These are phyloP conservation scores for Danionella dracula DNA, from an alignment of 2,797 vertebrate species.

Conservation along the genomic window DNA sequence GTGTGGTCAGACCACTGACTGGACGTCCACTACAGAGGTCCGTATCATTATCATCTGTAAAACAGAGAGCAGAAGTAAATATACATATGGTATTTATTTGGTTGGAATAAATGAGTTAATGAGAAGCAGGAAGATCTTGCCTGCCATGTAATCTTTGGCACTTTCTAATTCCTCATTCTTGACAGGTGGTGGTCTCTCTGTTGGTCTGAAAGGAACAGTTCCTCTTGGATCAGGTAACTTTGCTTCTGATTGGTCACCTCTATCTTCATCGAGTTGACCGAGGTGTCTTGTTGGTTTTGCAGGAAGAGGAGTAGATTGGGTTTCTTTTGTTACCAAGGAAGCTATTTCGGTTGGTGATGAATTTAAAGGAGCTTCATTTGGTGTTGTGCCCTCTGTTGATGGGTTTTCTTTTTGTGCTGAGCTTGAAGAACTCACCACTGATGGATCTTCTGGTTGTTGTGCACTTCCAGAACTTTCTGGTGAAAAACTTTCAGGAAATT, in stretches of 20 bases:
- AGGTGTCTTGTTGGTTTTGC: not conserved
- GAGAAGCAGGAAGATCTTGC: conserved; percentile 48
- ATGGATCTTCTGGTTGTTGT: rapidly evolving
- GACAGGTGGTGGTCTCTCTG: conserved; percentile 20
- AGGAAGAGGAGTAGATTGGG: not conserved
- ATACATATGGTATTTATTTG: too few species aligned
- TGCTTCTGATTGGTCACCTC: conserved; percentile 40
- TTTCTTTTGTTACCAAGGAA: not conserved
- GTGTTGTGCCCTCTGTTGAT: not conserved
- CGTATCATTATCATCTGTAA: conserved; percentile 71
- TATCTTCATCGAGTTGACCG: conserved; percentile 31
- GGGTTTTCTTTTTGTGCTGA: too few species aligned
- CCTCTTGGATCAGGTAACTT: not conserved
- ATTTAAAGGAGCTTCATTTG: not conserved
- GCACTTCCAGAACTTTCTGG: not conserved
- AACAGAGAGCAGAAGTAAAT: not conserved
- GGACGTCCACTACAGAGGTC: conserved; percentile 85
- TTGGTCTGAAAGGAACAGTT: conserved; percentile 23
- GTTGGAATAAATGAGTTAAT: not conserved
- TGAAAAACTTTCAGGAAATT: not conserved
- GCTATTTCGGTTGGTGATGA: not conserved
- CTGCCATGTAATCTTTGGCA: conserved; percentile 57
- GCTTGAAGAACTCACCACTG: not conserved
- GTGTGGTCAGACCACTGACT: conserved; percentile 75
- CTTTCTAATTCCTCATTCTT: conserved; percentile 41